Evolutionary conservation across 2,797 vertebrate genomes (phyloP).

Genomic region (Diceros bicornis): DNA sequence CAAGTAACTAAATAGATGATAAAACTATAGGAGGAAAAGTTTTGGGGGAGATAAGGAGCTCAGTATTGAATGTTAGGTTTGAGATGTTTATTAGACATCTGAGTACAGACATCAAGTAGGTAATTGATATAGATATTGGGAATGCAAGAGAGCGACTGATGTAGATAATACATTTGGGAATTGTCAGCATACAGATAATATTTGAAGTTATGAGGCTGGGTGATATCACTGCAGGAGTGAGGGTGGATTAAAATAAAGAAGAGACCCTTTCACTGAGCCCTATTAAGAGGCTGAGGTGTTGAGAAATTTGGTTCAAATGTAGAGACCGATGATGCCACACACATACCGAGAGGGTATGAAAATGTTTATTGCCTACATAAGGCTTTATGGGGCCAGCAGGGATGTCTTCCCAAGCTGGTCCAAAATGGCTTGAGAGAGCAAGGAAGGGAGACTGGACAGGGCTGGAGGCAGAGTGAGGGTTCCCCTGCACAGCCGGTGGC

Average conservation of each 20-base stretch:
- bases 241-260: background rate
- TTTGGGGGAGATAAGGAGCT: background rate
- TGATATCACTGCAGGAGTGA: background rate
- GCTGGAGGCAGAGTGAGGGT: too few species aligned
- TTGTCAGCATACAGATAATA: background rate
- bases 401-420: background rate
- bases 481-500: too few species aligned
- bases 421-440: background rate
- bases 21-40: background rate
- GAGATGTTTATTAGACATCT: background rate
- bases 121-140: background rate
- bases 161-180: background rate
- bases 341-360: background rate
- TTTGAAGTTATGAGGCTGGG: background rate
- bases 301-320: background rate
- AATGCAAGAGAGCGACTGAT: background rate
- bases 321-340: background rate
- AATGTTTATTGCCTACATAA: background rate
- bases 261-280: background rate
- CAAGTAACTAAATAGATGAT: background rate
- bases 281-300: background rate
- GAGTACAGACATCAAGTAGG: background rate
- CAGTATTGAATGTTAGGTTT: background rate
- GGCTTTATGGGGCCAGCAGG: background rate
- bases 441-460: accelerated